These are phyloP conservation scores for Liodrosophila aerea DNA, from an alignment of 2,888 invertebrate genomes.

Conservation along the genomic window DNA sequence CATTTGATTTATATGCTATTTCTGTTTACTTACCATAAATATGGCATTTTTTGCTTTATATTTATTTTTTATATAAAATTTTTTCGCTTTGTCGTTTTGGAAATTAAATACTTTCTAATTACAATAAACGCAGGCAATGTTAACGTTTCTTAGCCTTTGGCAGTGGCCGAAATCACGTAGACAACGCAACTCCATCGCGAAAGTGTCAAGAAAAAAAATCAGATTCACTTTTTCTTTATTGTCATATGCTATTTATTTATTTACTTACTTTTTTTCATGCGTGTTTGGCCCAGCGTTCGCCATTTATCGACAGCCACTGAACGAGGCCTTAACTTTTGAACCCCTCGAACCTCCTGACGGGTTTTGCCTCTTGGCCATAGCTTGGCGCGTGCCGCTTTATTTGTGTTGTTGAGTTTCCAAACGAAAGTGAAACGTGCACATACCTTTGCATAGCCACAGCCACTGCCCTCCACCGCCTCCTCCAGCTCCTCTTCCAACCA, in stretches of 20 bases:
- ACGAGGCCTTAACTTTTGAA: slow-evolving; percentile 26
- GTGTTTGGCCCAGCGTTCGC: slow-evolving; percentile 50
- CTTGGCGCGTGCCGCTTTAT: slow-evolving; percentile 48
- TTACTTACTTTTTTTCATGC: slow-evolving; percentile 40
- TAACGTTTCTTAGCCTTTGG: slow-evolving; percentile 61
- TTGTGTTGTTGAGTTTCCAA: slow-evolving; percentile 31
- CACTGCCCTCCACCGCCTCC: background rate
- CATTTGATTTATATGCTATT: slow-evolving; percentile 29
- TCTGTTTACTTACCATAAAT: slow-evolving; percentile 17
- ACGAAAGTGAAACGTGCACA: slow-evolving; percentile 71
- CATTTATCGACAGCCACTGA: slow-evolving; percentile 40
- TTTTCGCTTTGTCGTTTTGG: slow-evolving; percentile 48
- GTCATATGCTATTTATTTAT: slow-evolving; percentile 34
- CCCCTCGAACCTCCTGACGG: background rate
- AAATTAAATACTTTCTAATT: slow-evolving; percentile 79
- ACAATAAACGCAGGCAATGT: slow-evolving; percentile 69
- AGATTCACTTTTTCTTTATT: slow-evolving; percentile 73
- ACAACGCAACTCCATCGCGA: slow-evolving; percentile 45
- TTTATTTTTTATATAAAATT: slow-evolving; percentile 12
- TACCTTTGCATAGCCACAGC: slow-evolving; percentile 35
- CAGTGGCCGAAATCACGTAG: slow-evolving; percentile 68
- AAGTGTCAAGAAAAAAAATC: slow-evolving; percentile 69
- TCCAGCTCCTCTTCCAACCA: background rate
- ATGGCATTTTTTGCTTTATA: slow-evolving; percentile 6
- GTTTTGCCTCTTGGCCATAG: slow-evolving; percentile 6